Evolutionary conservation across 2,888 invertebrate genomes (phyloP), one percentile per base, ranked within the genome.

Genomic region (Parasteatoda lunata): DNA sequence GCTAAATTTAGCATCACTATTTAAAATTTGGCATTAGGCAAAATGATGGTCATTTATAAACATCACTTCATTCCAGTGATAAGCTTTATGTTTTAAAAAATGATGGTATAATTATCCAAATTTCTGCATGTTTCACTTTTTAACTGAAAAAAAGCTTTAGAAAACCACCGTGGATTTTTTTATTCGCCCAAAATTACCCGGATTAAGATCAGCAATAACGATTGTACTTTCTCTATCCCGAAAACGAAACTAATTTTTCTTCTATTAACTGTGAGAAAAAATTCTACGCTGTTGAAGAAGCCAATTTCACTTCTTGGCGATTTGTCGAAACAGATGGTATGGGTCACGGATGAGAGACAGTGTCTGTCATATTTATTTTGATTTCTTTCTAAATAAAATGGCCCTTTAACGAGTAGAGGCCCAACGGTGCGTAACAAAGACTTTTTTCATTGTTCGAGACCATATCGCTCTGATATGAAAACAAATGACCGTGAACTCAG

Each of bases 361-460:
- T 59, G 45, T 76, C 77, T 75, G 45, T 76, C 77, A 47, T 73
- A 72, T 73, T 80, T 72, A 80, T 51, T 81, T 75, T 64, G 59
- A 75, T 59, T 81, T 30, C 30, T 69, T n/a, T 9, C 48, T 65
- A 15, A 15, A 59, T 73, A 75, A 81, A 54, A 54, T 81, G 49
- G 81, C 75, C 75, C 64, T 66, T 81, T 75, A 81, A 30, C 47
- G 59, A 69, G 49, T 49, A 45, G 6, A 65, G n/a, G 51, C 54
- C 75, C 79, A 81, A 59, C n/a, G 81, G 66, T 47, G 81, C 75
- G 81, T 75, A 69, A 68, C 81, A 51, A 51, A 47, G 66, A 7
- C 15, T 75, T 75, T 30, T 30, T 81, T 81, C 81, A 81, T 81
- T 81, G 81, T 81, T 75, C 81, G 47, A 69, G 69, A 15, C 81